Base-by-base conservation (phyloP, 1,140 invertebrate genomes). In the Heliconius melpomene region DNA sequence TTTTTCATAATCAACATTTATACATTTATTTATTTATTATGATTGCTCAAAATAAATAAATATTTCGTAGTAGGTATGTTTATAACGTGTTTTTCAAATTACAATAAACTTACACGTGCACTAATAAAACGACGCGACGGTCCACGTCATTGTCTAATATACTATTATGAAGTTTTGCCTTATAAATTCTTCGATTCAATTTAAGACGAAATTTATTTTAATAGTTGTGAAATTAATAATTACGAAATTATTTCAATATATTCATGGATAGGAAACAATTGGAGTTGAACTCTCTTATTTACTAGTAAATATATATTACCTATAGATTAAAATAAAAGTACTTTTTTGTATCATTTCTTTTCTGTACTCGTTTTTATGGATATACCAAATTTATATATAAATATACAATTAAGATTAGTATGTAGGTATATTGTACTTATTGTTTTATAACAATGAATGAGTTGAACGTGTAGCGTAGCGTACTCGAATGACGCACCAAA, bases 1-100 rank as follows among this genome's bases (percentile, higher is more conserved):
- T 3, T 40, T 40, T 40, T 40, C 13, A 40, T 40, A 40, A 40
- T 40, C 13, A 40, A 13, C 11, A 13, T 40, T 13, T 40, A 13
- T 40, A 13, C 11, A n/a, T n/a, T n/a, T n/a, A n/a, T n/a, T n/a
- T n/a, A n/a, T n/a, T n/a, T n/a, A n/a, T 3, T 40, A 46, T 46
- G n/a, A 60, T 60, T 60, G 7, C n/a, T 60, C n/a, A 60, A 60
- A 60, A 60, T 60, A 60, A 60, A 23, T 20, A 60, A 23, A 60
- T 60, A 60, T 60, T 23, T 23, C n/a, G n/a, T 26, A 23, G 54
- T 32, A 32, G 5, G 32, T 60, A 60, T 11, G n/a, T 23, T n/a
- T 60, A 9, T 60, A 60, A 60, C n/a, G 2, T 60, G 54, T n/a
- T 13, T 60, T 60, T 60, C 20, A 60, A 23, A 8, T 1, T 3